phyloP scores from a whole-genome alignment of 2,888 invertebrate genomes.

The Ptychoptera contaminata region DNA sequence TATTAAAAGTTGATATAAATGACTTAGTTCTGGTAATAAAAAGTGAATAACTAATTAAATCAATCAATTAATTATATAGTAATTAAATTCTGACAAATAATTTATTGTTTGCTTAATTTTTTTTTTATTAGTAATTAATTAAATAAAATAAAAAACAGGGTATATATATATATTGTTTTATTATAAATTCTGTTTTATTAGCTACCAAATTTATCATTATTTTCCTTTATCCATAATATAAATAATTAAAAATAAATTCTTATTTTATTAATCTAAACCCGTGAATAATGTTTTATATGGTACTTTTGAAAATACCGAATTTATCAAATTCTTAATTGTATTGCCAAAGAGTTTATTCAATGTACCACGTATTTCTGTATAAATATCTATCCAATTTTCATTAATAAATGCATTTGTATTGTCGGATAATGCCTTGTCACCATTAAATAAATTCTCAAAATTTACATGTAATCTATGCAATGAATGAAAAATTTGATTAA shows the following conservation, averaged over 20 bases:
- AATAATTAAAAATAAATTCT: conserved; percentile 4
- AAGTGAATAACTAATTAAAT: too few relatives aligned
- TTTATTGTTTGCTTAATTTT: too few relatives aligned
- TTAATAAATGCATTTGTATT: conserved; percentile 33
- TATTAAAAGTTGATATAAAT: too few relatives aligned
- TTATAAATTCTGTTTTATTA: too few relatives aligned
- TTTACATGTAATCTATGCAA: conserved; percentile 15
- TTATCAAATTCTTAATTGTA: conserved; percentile 21
- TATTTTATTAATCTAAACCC: background rate
- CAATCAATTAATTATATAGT: too few relatives aligned
- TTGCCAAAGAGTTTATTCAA: conserved; percentile 22
- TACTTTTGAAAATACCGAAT: conserved; percentile 24
- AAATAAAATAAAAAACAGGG: too few relatives aligned
- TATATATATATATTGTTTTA: too few relatives aligned
- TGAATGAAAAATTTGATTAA: conserved; percentile 14
- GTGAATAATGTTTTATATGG: conserved; percentile 23
- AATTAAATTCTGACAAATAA: too few relatives aligned
- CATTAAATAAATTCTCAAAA: conserved; percentile 30
- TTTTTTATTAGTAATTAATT: too few relatives aligned
- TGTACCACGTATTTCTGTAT: conserved; percentile 23
- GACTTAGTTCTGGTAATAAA: too few relatives aligned
- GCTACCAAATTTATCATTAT: too few relatives aligned
- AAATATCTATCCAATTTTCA: conserved; percentile 32
- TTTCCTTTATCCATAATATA: too few relatives aligned
- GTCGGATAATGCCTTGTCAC: conserved; percentile 29